These are phyloP conservation scores for Girardinichthys multiradiatus DNA, from an alignment of 2,113 vertebrate genomes.

Conservation along the genomic window DNA sequence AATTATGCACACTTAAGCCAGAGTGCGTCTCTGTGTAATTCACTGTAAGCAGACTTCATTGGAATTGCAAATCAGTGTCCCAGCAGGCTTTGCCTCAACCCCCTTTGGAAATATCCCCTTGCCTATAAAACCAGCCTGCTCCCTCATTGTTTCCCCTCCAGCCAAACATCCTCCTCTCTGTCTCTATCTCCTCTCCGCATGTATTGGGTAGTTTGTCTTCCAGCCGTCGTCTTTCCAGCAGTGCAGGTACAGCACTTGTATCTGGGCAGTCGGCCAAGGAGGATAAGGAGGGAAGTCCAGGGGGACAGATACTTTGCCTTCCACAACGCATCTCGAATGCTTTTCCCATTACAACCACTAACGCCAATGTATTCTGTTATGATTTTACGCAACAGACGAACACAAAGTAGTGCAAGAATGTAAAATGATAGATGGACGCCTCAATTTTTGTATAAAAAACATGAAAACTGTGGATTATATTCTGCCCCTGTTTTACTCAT, in stretches of 20 bases:
- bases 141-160: slow-evolving; percentile 12
- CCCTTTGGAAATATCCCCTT: slow-evolving; percentile 51
- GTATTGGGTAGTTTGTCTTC: slow-evolving; percentile 69
- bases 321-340: too few relatives aligned
- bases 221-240: slow-evolving; percentile 37
- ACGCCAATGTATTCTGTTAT: too few relatives aligned
- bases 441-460: too few relatives aligned
- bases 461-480: too few relatives aligned
- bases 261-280: slow-evolving; percentile 60
- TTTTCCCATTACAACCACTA: too few relatives aligned
- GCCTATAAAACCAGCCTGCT: slow-evolving; percentile 34
- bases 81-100: slow-evolving; percentile 56
- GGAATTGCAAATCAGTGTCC: slow-evolving; percentile 81
- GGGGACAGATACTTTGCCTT: neutral
- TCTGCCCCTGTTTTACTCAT: too few relatives aligned
- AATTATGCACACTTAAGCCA: slow-evolving; percentile 80
- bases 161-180: slow-evolving; percentile 25
- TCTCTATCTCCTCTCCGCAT: slow-evolving; percentile 60
- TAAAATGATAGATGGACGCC: too few relatives aligned
- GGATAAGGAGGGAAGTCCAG: slow-evolving; percentile 10
- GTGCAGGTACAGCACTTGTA: slow-evolving; percentile 51
- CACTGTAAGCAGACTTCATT: slow-evolving; percentile 79
- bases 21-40: slow-evolving; percentile 76
- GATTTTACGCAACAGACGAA: too few relatives aligned
- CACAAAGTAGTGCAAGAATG: too few relatives aligned